These are phyloP conservation scores for Pantala flavescens DNA, from an alignment of 1,140 invertebrate species.

Conservation along the genomic window DNA sequence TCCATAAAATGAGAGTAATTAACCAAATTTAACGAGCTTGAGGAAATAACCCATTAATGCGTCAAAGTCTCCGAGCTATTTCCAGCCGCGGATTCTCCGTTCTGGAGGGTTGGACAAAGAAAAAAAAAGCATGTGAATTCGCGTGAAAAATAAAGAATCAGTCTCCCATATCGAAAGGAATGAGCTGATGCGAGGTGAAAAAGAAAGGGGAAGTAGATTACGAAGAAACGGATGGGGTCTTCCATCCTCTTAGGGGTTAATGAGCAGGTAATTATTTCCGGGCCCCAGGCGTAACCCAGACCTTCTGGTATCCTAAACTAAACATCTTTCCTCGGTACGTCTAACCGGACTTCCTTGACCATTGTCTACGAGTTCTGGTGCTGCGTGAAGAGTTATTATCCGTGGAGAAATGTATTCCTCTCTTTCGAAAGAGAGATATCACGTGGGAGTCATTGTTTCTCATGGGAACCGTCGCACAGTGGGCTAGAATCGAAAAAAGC, in stretches of 20 bases:
- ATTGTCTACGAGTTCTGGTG: neutral
- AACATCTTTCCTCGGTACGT: neutral
- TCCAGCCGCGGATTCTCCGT: neutral
- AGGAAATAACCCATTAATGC: too few relatives aligned
- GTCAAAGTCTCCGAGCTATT: too few relatives aligned
- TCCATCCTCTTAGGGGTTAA: neutral
- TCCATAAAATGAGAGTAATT: too few relatives aligned
- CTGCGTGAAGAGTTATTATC: neutral
- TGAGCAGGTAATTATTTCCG: conserved; percentile 1
- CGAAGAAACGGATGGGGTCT: neutral
- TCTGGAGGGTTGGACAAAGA: neutral
- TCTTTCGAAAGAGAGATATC: neutral
- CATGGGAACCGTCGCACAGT: neutral
- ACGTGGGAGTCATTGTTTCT: neutral
- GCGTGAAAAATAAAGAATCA: neutral
- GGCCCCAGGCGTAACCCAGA: conserved; percentile 1
- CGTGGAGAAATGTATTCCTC: neutral
- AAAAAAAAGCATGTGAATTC: neutral
- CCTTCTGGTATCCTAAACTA: neutral
- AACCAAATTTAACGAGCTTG: too few relatives aligned
- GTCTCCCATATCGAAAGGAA: neutral
- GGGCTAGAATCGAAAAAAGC: too few relatives aligned
- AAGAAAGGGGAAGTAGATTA: neutral
- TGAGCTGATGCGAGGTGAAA: neutral
- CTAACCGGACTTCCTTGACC: neutral